These are phyloP conservation scores for Nymphalis c-album DNA, from an alignment of 2,888 invertebrate genomes.

Conservation along the genomic window DNA sequence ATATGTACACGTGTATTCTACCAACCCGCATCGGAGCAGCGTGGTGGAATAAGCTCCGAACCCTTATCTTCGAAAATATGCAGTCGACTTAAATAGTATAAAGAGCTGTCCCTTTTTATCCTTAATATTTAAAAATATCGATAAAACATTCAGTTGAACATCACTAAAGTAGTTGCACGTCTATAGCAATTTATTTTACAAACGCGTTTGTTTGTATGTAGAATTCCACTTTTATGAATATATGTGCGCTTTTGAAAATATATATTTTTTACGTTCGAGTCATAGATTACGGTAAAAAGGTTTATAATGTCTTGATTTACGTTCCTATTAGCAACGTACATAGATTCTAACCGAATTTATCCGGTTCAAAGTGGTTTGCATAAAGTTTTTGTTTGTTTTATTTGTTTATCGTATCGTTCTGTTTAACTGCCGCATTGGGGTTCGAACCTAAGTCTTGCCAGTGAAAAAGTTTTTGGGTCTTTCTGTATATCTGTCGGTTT, in stretches of 20 bases:
- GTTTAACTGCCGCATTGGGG: too few species aligned
- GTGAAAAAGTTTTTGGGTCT: too few species aligned
- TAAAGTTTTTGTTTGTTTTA: too few species aligned
- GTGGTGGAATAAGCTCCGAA: too few species aligned
- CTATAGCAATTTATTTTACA: conserved; percentile 55
- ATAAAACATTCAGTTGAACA: conserved; percentile 14
- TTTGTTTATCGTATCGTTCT: too few species aligned
- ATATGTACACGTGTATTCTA: too few species aligned
- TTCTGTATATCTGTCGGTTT: too few species aligned
- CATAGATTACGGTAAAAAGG: conserved; percentile 55
- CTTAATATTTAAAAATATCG: conserved; percentile 16
- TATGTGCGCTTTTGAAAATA: conserved; percentile 37
- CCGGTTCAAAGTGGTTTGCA: not conserved
- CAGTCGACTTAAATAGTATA: too few species aligned
- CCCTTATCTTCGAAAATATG: too few species aligned
- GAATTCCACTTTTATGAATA: conserved; percentile 33
- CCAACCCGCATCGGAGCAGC: too few species aligned
- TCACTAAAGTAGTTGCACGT: conserved; percentile 38
- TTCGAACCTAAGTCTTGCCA: too few species aligned
- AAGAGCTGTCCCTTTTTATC: not conserved
- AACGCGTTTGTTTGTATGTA: conserved; percentile 49
- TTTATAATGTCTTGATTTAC: conserved; percentile 41
- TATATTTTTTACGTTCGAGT: conserved; percentile 48
- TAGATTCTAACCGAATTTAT: not conserved
- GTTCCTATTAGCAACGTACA: not conserved